These are phyloP conservation scores for Pachydiplax longipennis DNA, from an alignment of 2,888 invertebrate species.

Conservation along the genomic window DNA sequence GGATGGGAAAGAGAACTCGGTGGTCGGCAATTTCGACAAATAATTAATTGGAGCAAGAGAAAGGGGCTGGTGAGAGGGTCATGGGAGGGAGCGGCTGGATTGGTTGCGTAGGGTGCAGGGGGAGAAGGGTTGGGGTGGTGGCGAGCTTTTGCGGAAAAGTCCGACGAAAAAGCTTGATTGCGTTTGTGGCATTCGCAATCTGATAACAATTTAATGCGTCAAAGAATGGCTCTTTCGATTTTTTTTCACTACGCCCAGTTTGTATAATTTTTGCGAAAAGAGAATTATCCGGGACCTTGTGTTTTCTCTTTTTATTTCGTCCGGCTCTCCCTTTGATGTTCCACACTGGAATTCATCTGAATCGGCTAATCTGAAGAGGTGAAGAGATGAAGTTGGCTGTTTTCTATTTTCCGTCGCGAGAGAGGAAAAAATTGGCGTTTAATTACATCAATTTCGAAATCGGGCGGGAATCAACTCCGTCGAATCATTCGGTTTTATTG, in stretches of 20 bases:
- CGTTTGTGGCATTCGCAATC: constrained; percentile 42
- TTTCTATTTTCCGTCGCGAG: neutral
- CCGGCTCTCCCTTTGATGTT: constrained; percentile 8
- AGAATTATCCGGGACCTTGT: neutral
- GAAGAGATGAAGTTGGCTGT: neutral
- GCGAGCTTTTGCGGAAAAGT: neutral
- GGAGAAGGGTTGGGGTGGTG: neutral
- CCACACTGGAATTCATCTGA: constrained; percentile 12
- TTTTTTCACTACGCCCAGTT: neutral
- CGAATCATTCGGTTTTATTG: neutral
- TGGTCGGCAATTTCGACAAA: constrained; percentile 28
- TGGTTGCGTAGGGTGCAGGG: neutral
- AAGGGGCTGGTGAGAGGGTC: neutral
- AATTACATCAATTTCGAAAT: constrained; percentile 9
- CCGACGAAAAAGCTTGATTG: constrained; percentile 33
- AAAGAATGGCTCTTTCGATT: neutral
- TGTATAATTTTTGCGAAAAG: neutral
- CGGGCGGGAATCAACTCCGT: neutral
- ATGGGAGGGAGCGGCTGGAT: neutral
- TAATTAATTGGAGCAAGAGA: constrained; percentile 24
- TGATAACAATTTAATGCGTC: constrained; percentile 43
- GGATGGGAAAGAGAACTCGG: neutral
- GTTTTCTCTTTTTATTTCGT: neutral
- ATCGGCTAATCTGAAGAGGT: constrained; percentile 11
- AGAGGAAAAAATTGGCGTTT: neutral